Percentiles rank a stretch among this genome's conserved stretches.
Conservation (phyloP, 2,797 vertebrate genomes). For the Octomys mimax region DNA sequence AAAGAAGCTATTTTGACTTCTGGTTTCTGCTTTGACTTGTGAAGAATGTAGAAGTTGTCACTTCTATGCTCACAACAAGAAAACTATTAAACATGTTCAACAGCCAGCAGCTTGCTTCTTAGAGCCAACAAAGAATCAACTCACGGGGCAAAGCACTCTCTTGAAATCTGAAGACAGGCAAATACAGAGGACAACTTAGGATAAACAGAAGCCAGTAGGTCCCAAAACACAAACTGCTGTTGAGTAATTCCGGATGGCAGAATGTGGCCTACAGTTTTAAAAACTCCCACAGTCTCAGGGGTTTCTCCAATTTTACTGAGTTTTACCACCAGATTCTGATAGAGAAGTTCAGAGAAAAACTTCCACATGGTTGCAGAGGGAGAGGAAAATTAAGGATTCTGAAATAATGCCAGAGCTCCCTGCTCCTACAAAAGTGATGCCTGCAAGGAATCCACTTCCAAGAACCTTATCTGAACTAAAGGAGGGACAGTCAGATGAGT, state of each 20-base stretch:
- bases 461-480: neutral
- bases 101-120: neutral
- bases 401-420: neutral
- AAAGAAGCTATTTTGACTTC: neutral
- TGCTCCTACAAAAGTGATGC: neutral
- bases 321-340: neutral
- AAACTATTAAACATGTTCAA: neutral
- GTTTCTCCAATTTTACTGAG: neutral
- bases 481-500: neutral
- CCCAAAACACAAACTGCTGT: neutral
- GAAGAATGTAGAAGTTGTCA: neutral
- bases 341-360: constrained; percentile 9
- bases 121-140: neutral
- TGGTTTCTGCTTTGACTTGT: neutral
- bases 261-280: neutral
- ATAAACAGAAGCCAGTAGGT: neutral
- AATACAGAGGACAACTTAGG: neutral
- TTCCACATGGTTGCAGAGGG: neutral
- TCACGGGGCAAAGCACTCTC: neutral
- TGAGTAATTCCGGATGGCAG: neutral
- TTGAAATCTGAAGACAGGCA: neutral
- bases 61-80: neutral
- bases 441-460: neutral
- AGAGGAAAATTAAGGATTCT: neutral
- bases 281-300: neutral